These are phyloP conservation scores for Chymomyza caudatula DNA, from an alignment of 2,888 invertebrate species.

Conservation along the genomic window DNA sequence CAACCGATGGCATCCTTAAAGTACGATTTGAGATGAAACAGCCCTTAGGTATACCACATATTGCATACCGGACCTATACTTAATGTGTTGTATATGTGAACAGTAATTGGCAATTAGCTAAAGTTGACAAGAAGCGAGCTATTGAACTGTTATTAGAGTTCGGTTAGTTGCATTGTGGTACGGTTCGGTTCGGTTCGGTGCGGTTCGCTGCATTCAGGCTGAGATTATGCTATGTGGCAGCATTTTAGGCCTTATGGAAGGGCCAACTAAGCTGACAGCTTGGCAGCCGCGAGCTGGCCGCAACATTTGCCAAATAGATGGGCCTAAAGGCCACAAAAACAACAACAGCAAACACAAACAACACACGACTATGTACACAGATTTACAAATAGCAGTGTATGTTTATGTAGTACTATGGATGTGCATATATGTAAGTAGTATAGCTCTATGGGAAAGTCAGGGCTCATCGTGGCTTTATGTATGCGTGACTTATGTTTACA, in stretches of 20 bases:
- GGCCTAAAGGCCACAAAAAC: background rate
- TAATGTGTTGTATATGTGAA: background rate
- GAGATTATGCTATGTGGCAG: background rate
- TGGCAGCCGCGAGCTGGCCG: background rate
- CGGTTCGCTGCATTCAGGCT: background rate
- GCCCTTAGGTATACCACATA: background rate
- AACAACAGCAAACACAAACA: background rate
- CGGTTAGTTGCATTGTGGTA: too few species aligned
- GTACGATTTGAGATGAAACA: too few species aligned
- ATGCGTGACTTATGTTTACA: conserved; percentile 72
- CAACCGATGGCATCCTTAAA: too few species aligned
- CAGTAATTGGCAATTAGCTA: background rate
- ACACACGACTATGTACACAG: background rate
- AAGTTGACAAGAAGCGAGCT: background rate
- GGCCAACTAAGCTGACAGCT: background rate
- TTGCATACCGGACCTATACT: background rate
- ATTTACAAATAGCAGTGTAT: too few species aligned
- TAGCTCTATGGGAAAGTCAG: background rate
- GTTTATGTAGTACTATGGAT: background rate
- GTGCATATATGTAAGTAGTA: conserved; percentile 15
- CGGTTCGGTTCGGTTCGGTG: background rate
- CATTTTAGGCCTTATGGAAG: background rate
- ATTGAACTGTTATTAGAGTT: background rate
- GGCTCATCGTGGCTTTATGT: conserved; percentile 33
- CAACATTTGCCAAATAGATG: background rate